A percentile compares a stretch with the other conserved stretches of the same genome.
Conservation (phyloP, 2,888 invertebrate genomes). For the Erebia ligea region DNA sequence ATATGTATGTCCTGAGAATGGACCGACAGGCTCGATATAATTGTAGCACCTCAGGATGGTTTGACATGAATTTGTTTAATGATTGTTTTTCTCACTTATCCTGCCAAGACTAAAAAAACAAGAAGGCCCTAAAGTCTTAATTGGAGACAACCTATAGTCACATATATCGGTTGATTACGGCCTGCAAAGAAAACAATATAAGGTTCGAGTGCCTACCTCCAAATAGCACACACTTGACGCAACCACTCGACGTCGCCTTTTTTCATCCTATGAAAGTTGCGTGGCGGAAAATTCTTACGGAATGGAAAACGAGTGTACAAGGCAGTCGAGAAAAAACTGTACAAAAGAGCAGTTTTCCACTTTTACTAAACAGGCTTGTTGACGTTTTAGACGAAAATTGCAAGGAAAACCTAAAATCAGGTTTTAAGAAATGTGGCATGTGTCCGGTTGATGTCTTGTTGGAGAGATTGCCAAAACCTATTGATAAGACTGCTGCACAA, state of each 20-base stretch:
- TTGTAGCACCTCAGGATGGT: slow-evolving; percentile 45
- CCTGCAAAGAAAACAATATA: slow-evolving; percentile 53
- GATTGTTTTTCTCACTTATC: slow-evolving; percentile 32
- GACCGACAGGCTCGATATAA: slow-evolving; percentile 50
- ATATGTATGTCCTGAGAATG: slow-evolving; percentile 51
- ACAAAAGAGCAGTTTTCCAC: slow-evolving; percentile 2
- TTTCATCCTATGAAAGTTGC: slow-evolving; percentile 47
- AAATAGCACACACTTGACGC: slow-evolving; percentile 49
- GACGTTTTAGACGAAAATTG: slow-evolving; percentile 1
- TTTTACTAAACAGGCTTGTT: neutral
- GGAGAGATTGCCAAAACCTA: neutral
- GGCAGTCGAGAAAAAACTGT: slow-evolving; percentile 29
- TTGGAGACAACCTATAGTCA: slow-evolving; percentile 51
- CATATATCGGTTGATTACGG: slow-evolving; percentile 43
- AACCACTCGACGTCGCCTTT: slow-evolving; percentile 50
- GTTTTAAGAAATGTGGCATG: neutral
- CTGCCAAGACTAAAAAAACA: slow-evolving; percentile 38
- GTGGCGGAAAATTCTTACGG: slow-evolving; percentile 40
- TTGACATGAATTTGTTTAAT: slow-evolving; percentile 43
- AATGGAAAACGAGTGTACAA: slow-evolving; percentile 38
- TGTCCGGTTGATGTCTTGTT: too few species aligned
- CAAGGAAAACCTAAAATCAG: neutral
- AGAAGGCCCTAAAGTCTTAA: slow-evolving; percentile 43
- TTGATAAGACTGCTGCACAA: neutral
- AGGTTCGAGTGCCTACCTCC: slow-evolving; percentile 47